Evolutionary conservation across 37 sponge, comb jelly and placozoan species (phyloP), one percentile per base, ranked within the genome.

Genomic region (Halisarca cf. caerulea): DNA sequence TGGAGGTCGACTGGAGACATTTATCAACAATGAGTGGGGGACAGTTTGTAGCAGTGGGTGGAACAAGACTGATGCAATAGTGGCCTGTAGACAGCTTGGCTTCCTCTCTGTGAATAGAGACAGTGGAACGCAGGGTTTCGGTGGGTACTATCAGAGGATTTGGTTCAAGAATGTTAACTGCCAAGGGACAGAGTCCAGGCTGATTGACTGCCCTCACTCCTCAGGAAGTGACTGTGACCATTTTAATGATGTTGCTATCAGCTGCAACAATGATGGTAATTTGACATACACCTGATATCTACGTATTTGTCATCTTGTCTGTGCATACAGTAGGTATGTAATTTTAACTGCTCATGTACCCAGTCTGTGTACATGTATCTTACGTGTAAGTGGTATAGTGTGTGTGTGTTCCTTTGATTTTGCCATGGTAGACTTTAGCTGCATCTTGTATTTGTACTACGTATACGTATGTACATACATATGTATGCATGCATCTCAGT

Each of bases 81-180:
- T 68, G 30, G 69, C 69, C 28, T 68, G 69, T 68, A 68, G 33
- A 28, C 32, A 68, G 15, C 17, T 68, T 27, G 69, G 69, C 1
- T 68, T 68, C 35, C 35, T 27, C 7, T 28, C 35, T 68, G 69
- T 68, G 33, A 30, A 34, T 32, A 34, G 15, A 28, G 35, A 34
- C 17, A 18, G 15, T 34, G 35, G 82, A 41, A 33, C 66, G 44
- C 74, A 42, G 1, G 66, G 68, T 33, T 73, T 14, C 73, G 85
- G 85, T 36, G 1, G 11, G 2, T 35, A 47, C 9, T 9, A 14
- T 62, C 62, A 61, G 39, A 14, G 24, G 33, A 75, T 84, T 27
- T 84, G 75, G 75, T 8, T 84, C 51, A 35, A 74, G 25, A 30
- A 75, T 84, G 75, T 84, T 30, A 30, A 14, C 7, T 84, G 85